phyloP scores from a whole-genome alignment of 2,113 vertebrate species.

The Empidonax alnorum region DNA sequence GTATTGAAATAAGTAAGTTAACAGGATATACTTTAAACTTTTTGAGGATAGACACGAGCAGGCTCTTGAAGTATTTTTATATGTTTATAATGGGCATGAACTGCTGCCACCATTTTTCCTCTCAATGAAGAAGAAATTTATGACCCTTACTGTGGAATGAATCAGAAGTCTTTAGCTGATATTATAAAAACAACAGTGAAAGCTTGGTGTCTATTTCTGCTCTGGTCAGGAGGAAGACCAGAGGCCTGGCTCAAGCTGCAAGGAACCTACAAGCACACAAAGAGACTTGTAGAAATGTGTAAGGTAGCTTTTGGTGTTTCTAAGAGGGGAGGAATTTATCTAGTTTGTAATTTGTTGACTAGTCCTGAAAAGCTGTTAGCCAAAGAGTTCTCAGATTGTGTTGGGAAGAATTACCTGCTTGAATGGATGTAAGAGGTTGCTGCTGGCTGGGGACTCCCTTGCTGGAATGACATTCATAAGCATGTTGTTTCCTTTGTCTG shows the following conservation, averaged over 20 bases:
- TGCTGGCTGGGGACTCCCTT: not conserved
- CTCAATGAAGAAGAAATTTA: not conserved
- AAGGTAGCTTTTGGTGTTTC: not conserved
- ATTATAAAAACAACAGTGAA: not conserved
- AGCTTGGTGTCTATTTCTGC: not conserved
- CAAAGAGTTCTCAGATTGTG: too few relatives aligned
- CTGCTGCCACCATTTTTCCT: not conserved
- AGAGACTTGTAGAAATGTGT: not conserved
- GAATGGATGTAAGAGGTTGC: not conserved
- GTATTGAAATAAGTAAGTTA: not conserved
- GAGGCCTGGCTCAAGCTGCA: not conserved
- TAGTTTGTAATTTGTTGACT: not conserved
- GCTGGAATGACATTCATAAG: not conserved
- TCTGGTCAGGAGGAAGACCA: rapidly evolving
- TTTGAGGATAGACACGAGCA: not conserved
- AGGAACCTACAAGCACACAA: not conserved
- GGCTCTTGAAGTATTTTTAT: not conserved
- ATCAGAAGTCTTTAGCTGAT: not conserved
- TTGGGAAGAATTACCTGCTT: not conserved
- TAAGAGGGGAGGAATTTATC: not conserved
- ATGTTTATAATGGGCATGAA: not conserved
- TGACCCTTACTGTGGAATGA: not conserved
- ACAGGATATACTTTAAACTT: not conserved
- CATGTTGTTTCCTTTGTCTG: not conserved
- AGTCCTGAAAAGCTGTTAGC: not conserved